These are phyloP conservation scores for Coendou prehensilis DNA, from an alignment of 2,797 vertebrate species.

Conservation along the genomic window DNA sequence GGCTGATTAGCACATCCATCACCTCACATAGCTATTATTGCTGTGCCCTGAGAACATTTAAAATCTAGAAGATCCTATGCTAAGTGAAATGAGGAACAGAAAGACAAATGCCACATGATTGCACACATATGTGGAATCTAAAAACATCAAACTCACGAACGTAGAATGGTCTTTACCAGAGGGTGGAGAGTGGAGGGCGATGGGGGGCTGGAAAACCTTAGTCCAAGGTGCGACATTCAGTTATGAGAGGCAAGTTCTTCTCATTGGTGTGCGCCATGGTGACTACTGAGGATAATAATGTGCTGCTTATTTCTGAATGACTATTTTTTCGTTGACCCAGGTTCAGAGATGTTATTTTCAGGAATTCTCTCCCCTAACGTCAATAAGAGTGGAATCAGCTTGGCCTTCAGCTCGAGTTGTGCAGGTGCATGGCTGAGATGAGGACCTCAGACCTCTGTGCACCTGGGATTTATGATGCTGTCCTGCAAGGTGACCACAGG, in stretches of 20 bases:
- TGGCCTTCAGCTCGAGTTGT: accelerated
- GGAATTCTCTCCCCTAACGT: background rate
- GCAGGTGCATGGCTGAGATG: background rate
- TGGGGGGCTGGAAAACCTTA: too few relatives aligned
- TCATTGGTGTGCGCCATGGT: accelerated
- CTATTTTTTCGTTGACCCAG: background rate
- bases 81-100: too few relatives aligned
- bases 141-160: background rate
- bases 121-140: too few relatives aligned
- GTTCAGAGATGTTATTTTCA: background rate
- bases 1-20: background rate
- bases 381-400: background rate
- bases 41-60: background rate
- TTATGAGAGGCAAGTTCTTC: background rate
- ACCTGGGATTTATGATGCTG: accelerated
- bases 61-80: background rate
- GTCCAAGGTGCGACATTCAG: background rate
- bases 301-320: background rate
- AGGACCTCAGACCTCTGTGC: background rate
- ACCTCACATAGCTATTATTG: accelerated
- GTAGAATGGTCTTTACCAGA: too few relatives aligned
- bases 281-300: too few relatives aligned
- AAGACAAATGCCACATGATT: background rate
- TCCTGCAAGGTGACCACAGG: accelerated
- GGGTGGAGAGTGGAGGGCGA: background rate